Conservation (phyloP, 2,113 vertebrate species). For the Nycticebus coucang region DNA sequence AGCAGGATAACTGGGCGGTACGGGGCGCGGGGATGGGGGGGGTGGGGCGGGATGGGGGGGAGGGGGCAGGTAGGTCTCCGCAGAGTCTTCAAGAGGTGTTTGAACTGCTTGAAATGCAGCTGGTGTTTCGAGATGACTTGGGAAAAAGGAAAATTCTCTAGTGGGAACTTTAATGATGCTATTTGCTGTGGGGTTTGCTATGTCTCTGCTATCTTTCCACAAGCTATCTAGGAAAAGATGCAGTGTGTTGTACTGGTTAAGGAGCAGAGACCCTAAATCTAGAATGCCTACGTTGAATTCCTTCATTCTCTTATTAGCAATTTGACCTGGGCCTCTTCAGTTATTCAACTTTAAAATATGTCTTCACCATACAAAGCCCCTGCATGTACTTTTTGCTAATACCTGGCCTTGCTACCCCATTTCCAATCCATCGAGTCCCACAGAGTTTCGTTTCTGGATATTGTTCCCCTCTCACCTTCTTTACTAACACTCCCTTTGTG, state of each 20-base stretch:
- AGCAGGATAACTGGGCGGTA: background rate
- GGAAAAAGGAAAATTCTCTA: background rate
- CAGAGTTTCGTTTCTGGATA: background rate
- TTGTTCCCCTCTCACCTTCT: background rate
- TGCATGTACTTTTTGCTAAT: background rate
- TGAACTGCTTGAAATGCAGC: background rate
- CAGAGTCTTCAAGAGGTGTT: background rate
- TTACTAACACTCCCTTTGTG: background rate
- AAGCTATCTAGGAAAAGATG: background rate
- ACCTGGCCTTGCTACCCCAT: fast-evolving
- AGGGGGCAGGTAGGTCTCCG: background rate
- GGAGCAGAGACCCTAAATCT: background rate
- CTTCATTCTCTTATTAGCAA: background rate
- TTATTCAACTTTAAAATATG: background rate
- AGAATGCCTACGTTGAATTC: background rate
- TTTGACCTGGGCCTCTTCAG: background rate
- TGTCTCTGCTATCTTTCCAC: background rate
- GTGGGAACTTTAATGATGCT: background rate
- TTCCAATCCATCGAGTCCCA: background rate
- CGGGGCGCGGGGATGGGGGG: no score
- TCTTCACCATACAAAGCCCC: background rate
- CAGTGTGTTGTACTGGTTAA: background rate
- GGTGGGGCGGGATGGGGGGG: no score
- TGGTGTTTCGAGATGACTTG: background rate
- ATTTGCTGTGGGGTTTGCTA: background rate